Evolutionary conservation across 1,140 invertebrate genomes (phyloP).

Genomic region (Dendroctonus valens): DNA sequence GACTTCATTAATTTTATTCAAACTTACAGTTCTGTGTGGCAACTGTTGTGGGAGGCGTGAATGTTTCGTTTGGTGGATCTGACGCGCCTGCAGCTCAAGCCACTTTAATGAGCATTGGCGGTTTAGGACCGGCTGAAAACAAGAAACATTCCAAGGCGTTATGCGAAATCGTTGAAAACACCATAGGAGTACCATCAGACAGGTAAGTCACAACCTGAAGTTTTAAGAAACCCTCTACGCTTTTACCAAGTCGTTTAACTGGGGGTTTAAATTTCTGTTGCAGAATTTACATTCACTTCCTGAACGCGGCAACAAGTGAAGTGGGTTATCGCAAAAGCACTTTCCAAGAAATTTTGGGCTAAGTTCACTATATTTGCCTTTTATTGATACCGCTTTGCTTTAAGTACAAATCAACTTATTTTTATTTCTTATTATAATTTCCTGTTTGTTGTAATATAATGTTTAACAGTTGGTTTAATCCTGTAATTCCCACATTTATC

Average conservation of each 20-base stretch:
- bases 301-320: constrained; percentile 57
- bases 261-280: constrained; percentile 37
- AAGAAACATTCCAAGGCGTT: constrained; percentile 63
- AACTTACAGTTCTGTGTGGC: constrained; percentile 60
- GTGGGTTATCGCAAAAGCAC: constrained; percentile 65
- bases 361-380: constrained; percentile 6
- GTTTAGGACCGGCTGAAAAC: constrained; percentile 63
- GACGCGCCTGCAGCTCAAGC: constrained; percentile 62
- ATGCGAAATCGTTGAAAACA: constrained; percentile 58
- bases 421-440: background rate
- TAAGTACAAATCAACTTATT: background rate
- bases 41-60: constrained; percentile 58
- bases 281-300: constrained; percentile 65
- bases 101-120: constrained; percentile 63
- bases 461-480: background rate
- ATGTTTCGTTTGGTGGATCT: constrained; percentile 63
- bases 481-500: background rate
- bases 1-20: constrained; percentile 3
- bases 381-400: constrained; percentile 5
- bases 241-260: background rate
- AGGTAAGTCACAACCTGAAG: constrained; percentile 48
- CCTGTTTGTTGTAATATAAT: background rate
- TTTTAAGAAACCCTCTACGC: background rate
- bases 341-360: constrained; percentile 62
- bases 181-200: constrained; percentile 58